phyloP scores from a whole-genome alignment of 2,113 vertebrate species.

The Chionis minor region DNA sequence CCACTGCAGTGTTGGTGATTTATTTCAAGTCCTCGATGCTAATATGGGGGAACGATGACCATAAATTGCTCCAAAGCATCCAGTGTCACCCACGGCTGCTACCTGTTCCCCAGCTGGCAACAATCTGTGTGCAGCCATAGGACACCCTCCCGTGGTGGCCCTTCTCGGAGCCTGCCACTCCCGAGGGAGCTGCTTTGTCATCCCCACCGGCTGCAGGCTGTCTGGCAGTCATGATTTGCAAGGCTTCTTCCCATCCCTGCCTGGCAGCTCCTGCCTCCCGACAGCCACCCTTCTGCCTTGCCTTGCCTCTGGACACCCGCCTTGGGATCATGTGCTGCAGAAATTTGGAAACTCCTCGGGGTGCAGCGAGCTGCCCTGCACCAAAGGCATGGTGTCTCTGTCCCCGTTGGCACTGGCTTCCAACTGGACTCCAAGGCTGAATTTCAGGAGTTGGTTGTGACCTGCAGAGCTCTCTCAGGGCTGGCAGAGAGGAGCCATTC shows the following conservation, averaged over 20 bases:
- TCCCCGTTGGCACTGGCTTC: background rate
- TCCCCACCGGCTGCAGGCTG: background rate
- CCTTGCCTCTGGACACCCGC: background rate
- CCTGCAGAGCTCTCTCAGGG: background rate
- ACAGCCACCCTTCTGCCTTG: background rate
- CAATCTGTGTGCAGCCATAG: background rate
- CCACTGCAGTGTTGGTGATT: background rate
- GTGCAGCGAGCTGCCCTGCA: background rate
- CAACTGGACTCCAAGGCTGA: background rate
- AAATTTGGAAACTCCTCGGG: background rate
- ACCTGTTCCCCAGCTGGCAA: background rate
- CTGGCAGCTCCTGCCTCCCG: background rate
- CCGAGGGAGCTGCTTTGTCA: background rate
- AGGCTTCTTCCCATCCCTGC: background rate
- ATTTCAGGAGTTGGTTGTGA: background rate
- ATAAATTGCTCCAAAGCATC: background rate
- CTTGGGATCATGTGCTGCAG: background rate
- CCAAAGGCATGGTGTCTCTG: accelerated
- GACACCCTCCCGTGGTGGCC: background rate
- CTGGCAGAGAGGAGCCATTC: background rate
- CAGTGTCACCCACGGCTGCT: too few species aligned
- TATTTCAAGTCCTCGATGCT: background rate
- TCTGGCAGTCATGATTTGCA: background rate
- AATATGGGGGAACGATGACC: too few species aligned
- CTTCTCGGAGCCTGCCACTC: accelerated